These are phyloP conservation scores for Galaxea fascicularis DNA, from an alignment of 92 coral and sea anemone genomes.

Conservation along the genomic window DNA sequence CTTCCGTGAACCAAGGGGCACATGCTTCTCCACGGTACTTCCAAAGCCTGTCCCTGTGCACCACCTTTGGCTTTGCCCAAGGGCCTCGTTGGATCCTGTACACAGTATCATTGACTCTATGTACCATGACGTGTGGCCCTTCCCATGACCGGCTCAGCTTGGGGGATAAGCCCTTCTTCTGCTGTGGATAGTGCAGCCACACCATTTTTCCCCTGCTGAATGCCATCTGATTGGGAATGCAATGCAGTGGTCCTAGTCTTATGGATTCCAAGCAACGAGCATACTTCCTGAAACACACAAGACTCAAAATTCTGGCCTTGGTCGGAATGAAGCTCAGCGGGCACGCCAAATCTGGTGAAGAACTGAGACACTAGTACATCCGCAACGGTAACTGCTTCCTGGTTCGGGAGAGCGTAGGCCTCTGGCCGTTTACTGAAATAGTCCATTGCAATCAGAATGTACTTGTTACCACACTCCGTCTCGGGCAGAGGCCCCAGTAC, in stretches of 20 bases:
- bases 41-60: slow-evolving; percentile 32
- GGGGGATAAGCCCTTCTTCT: slow-evolving; percentile 49
- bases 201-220: slow-evolving; percentile 27
- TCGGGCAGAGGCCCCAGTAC: slow-evolving; percentile 7
- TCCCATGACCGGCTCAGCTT: slow-evolving; percentile 51
- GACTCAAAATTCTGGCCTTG: no score
- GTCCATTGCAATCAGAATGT: slow-evolving; percentile 9
- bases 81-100: slow-evolving; percentile 38
- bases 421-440: slow-evolving; percentile 33
- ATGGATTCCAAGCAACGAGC: not conserved
- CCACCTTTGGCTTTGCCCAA: slow-evolving; percentile 37
- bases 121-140: slow-evolving; percentile 43
- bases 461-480: slow-evolving; percentile 16
- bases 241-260: not conserved
- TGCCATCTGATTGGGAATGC: not conserved
- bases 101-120: slow-evolving; percentile 32
- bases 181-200: slow-evolving; percentile 52
- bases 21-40: not conserved
- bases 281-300: no score
- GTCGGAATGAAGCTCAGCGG: no score
- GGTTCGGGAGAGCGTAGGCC: slow-evolving; percentile 38
- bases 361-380: slow-evolving; percentile 37
- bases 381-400: slow-evolving; percentile 43
- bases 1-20: slow-evolving; percentile 11
- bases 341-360: no score